phyloP scores from a whole-genome alignment of 2,113 vertebrate species.

The Hippocampus comes region DNA sequence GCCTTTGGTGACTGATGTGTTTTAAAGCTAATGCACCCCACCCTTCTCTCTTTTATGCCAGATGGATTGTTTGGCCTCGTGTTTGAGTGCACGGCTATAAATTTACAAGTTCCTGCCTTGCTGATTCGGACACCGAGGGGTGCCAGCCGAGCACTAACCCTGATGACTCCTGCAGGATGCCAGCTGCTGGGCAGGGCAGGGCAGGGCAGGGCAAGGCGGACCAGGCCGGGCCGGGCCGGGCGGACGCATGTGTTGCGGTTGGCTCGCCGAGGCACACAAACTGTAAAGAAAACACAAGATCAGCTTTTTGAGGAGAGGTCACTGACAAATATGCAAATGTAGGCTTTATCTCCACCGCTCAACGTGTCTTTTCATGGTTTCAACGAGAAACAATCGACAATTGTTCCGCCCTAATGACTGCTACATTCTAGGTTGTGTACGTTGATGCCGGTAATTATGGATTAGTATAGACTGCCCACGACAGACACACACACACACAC shows the following conservation, averaged over 20 bases:
- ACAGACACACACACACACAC: slow-evolving; percentile 24
- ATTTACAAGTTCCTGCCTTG: slow-evolving; percentile 43
- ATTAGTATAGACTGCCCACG: slow-evolving; percentile 48
- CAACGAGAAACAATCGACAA: slow-evolving; percentile 13
- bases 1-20: slow-evolving; percentile 18
- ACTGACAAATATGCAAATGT: slow-evolving; percentile 6
- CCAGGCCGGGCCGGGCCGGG: slow-evolving; percentile 19
- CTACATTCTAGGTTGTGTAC: slow-evolving; percentile 22
- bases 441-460: slow-evolving; percentile 55
- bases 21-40: slow-evolving; percentile 10
- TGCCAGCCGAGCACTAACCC: slow-evolving; percentile 72
- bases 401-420: slow-evolving; percentile 35
- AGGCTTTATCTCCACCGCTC: slow-evolving; percentile 11
- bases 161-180: slow-evolving; percentile 67
- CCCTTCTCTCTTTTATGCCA: slow-evolving; percentile 19
- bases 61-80: slow-evolving; percentile 41
- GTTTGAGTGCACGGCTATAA: slow-evolving; percentile 56
- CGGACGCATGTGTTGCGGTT: slow-evolving; percentile 18
- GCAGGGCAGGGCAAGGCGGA: slow-evolving; percentile 31
- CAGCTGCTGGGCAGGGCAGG: slow-evolving; percentile 43
- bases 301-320: slow-evolving; percentile 36
- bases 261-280: slow-evolving; percentile 33
- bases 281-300: slow-evolving; percentile 66
- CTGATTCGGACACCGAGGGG: slow-evolving; percentile 33
- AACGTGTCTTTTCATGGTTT: slow-evolving; percentile 15